Conservation (phyloP, 2,888 invertebrate species). For the Caradrina clavipalpis region DNA sequence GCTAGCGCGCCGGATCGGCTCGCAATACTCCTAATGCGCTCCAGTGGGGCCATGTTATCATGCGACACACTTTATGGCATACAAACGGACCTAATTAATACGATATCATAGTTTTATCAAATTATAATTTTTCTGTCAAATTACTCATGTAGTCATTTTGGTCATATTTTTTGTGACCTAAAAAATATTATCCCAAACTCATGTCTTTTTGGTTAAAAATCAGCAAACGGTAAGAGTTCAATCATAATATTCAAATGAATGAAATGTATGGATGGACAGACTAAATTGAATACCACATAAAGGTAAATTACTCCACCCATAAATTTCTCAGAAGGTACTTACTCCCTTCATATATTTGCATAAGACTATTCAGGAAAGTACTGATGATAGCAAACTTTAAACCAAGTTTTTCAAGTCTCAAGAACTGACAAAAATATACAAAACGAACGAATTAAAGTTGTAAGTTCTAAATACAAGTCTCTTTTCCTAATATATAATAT, state of each 20-base stretch:
- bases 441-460: not conserved
- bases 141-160: too few relatives aligned
- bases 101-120: conserved; percentile 27
- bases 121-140: conserved; percentile 6
- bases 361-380: too few relatives aligned
- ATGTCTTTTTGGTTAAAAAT: too few relatives aligned
- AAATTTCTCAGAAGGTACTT: too few relatives aligned
- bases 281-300: too few relatives aligned
- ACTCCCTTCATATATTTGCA: too few relatives aligned
- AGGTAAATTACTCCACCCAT: too few relatives aligned
- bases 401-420: not conserved
- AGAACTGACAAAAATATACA: not conserved
- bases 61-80: conserved; percentile 40
- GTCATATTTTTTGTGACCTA: too few relatives aligned
- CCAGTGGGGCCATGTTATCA: conserved; percentile 52
- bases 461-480: not conserved
- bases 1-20: conserved; percentile 28
- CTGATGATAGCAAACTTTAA: not conserved
- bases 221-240: too few relatives aligned
- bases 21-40: conserved; percentile 10
- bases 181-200: too few relatives aligned
- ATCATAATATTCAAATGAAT: too few relatives aligned
- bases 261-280: too few relatives aligned
- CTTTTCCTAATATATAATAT: not conserved
- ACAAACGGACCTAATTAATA: conserved; percentile 38